Evolutionary conservation across 2,797 vertebrate genomes (phyloP), one percentile per base, ranked within the genome.

Genomic region (Ctenopoma kingsleyae): DNA sequence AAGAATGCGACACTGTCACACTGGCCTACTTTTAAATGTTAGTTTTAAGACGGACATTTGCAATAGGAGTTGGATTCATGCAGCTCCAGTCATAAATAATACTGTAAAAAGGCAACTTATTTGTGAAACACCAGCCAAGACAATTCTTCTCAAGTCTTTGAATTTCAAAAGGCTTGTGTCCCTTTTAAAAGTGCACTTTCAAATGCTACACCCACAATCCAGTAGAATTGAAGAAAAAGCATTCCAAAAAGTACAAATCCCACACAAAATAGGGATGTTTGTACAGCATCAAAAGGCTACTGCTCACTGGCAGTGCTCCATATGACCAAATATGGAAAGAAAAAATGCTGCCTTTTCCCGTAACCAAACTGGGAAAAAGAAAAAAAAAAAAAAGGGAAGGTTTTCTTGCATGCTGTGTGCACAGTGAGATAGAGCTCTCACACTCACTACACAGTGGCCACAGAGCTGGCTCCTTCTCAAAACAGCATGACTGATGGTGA

Each of bases 281-380:
- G 89, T 91, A 90, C 84, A 72, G 88, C 92, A 94, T 94, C 93
- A 94, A 94, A 94, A 92, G 88, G 90, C 91, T 93, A 89, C 90
- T 92, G 92, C 93, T 90, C 83, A 71, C 90, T 95, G 94, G 94
- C 92, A 15, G 78, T 22, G 85, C 89, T 94, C 93, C 93, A 94
- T 88, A 93, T 95, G 93, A 93, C 94, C 94, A 95, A 93, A 95
- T 95, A 95, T 94, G 94, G 94, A 92, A 91, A 84, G 88, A 93
- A 94, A 93, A 94, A 94, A 93, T 86, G 92, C 91, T 91, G 92
- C 91, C 91, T 94, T 91, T 95, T 95, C 94, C 94, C 93, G 94
- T 93, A 95, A 95, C 90, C 92, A 93, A 92, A 90, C 90, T 88
- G 88, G 87, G 90, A 76, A 84, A 84, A 85, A 78, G 41, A 32